Conservation (phyloP, 2,888 invertebrate species). For the Pseudanteris insignis region DNA sequence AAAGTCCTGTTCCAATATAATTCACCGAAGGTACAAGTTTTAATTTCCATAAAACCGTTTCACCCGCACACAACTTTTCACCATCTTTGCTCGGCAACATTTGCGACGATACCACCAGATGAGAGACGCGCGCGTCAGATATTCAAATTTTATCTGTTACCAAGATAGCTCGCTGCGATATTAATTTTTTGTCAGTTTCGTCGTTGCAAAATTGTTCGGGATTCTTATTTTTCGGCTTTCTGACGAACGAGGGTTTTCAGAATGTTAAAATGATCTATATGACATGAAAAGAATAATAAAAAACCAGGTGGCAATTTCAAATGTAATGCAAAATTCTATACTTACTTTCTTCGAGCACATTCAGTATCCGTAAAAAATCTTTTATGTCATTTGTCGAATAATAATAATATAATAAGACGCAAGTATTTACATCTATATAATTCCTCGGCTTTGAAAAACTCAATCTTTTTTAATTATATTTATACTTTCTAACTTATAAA, state of each 20-base stretch:
- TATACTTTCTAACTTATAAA: too few relatives aligned
- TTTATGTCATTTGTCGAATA: not conserved
- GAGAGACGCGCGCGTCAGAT: slow-evolving; percentile 41
- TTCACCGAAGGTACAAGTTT: slow-evolving; percentile 54
- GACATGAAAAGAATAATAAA: slow-evolving; percentile 18
- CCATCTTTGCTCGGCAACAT: slow-evolving; percentile 19
- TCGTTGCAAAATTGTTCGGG: slow-evolving; percentile 22
- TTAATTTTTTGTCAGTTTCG: slow-evolving; percentile 48
- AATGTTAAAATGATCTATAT: slow-evolving; percentile 28
- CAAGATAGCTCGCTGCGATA: slow-evolving; percentile 49
- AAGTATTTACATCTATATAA: too few relatives aligned
- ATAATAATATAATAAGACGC: not conserved
- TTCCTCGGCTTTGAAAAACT: too few relatives aligned
- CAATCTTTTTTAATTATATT: too few relatives aligned
- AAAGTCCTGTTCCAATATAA: slow-evolving; percentile 48
- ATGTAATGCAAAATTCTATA: slow-evolving; percentile 9
- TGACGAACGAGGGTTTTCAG: slow-evolving; percentile 22
- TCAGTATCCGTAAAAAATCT: slow-evolving; percentile 2
- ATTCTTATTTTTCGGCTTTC: slow-evolving; percentile 48
- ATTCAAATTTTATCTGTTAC: slow-evolving; percentile 55
- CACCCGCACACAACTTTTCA: slow-evolving; percentile 45
- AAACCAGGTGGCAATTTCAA: slow-evolving; percentile 3
- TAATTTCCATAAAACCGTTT: slow-evolving; percentile 60
- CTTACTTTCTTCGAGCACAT: too few relatives aligned
- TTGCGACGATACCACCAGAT: slow-evolving; percentile 21